Conservation (phyloP, 1,140 invertebrate species). For the Drusus annulatus region DNA sequence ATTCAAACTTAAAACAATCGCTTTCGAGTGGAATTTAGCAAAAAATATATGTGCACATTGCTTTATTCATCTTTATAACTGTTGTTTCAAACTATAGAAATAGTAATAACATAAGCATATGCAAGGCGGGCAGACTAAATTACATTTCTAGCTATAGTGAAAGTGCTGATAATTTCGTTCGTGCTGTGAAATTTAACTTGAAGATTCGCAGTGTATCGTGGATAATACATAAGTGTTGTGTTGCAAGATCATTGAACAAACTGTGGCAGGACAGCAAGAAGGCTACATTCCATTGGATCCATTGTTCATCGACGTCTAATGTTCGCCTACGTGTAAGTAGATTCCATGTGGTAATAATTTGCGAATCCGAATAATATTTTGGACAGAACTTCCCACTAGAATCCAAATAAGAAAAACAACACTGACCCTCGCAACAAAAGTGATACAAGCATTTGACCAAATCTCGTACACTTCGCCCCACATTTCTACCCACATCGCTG, state of each 20-base stretch:
- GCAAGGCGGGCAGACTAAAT: not conserved
- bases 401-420: not conserved
- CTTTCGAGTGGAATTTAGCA: no score
- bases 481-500: not conserved
- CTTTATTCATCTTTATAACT: no score
- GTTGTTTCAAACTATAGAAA: no score
- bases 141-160: not conserved
- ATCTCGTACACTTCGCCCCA: not conserved
- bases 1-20: no score
- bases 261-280: not conserved
- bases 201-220: not conserved
- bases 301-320: constrained; percentile 27
- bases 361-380: constrained; percentile 16
- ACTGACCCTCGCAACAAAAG: constrained; percentile 54
- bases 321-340: constrained; percentile 56
- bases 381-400: constrained; percentile 8
- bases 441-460: not conserved
- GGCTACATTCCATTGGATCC: constrained; percentile 11
- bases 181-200: not conserved
- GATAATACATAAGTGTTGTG: not conserved
- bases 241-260: not conserved
- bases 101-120: not conserved
- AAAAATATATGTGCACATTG: no score
- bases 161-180: constrained; percentile 2
- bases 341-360: constrained; percentile 24